These are phyloP conservation scores for Anthonomus grandis DNA, from an alignment of 1,140 invertebrate genomes.

Conservation along the genomic window DNA sequence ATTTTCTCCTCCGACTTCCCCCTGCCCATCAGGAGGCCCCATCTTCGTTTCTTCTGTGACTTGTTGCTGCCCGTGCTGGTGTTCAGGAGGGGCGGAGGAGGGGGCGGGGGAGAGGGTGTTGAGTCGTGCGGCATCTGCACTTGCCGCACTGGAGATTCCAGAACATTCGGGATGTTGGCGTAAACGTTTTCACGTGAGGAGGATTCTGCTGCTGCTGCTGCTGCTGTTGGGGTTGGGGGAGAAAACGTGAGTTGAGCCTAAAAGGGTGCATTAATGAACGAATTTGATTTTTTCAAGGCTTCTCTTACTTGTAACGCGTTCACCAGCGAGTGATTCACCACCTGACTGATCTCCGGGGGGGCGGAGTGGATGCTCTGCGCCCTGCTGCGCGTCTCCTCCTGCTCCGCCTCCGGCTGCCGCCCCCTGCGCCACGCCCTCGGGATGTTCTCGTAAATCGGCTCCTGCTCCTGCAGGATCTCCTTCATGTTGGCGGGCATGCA, in stretches of 20 bases:
- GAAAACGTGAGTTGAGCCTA: too few species aligned
- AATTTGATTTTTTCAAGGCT: neutral
- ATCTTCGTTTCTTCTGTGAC: slow-evolving; percentile 60
- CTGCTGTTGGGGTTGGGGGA: too few species aligned
- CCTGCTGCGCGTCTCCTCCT: slow-evolving; percentile 53
- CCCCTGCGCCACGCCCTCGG: slow-evolving; percentile 63
- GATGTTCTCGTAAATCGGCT: slow-evolving; percentile 79
- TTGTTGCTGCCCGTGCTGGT: slow-evolving; percentile 51
- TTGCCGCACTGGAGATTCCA: neutral
- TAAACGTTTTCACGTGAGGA: slow-evolving; percentile 13
- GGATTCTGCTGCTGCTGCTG: too few species aligned
- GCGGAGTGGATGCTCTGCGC: slow-evolving; percentile 66
- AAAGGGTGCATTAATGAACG: too few species aligned
- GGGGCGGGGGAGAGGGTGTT: neutral
- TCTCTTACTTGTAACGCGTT: slow-evolving; percentile 40
- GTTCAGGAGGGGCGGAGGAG: neutral
- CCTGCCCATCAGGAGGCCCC: slow-evolving; percentile 60
- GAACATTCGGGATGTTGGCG: slow-evolving; percentile 19
- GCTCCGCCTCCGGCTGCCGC: slow-evolving; percentile 52
- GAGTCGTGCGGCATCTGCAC: neutral
- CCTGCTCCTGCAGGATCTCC: slow-evolving; percentile 50
- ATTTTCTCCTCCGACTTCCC: slow-evolving; percentile 54
- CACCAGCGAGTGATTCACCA: slow-evolving; percentile 36
- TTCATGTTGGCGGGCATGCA: slow-evolving; percentile 55
- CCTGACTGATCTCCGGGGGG: slow-evolving; percentile 57